A percentile compares a stretch with the other conserved stretches of the same genome.
Conservation (phyloP, 2,888 invertebrate species). For the Argynnis bischoffii region DNA sequence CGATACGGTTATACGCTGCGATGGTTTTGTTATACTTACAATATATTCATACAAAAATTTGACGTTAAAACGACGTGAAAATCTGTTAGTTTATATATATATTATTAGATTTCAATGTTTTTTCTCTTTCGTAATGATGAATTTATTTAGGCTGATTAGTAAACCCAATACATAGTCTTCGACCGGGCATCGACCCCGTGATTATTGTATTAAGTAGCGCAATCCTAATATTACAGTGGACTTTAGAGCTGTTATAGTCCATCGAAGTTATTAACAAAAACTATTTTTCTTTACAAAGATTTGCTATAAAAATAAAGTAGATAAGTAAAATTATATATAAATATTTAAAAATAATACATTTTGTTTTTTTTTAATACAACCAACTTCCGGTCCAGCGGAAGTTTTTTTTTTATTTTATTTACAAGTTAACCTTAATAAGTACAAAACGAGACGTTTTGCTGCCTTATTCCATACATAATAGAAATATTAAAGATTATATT, state of each 20-base stretch:
- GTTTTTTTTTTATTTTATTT: constrained; percentile 7
- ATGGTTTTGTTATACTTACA: not conserved
- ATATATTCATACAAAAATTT: not conserved
- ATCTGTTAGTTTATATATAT: too few species aligned
- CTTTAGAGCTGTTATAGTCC: too few species aligned
- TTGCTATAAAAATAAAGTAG: not conserved
- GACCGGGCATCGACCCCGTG: too few species aligned
- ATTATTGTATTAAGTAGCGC: too few species aligned
- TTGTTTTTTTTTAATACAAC: constrained; percentile 6
- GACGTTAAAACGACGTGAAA: not conserved
- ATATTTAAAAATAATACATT: constrained; percentile 13
- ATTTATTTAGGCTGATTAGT: too few species aligned
- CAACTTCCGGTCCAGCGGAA: constrained; percentile 38
- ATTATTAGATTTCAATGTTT: too few species aligned
- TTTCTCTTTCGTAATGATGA: too few species aligned
- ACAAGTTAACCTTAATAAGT: constrained; percentile 18
- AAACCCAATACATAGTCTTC: too few species aligned
- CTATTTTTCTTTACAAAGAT: too few species aligned
- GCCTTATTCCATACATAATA: constrained; percentile 7
- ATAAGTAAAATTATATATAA: not conserved
- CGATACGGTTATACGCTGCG: constrained; percentile 48
- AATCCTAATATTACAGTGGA: too few species aligned
- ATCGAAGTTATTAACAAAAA: too few species aligned
- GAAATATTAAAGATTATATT: constrained; percentile 12
- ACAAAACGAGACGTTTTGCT: constrained; percentile 16